Percentiles rank a stretch among this genome's conserved stretches.
phyloP scores from a whole-genome alignment of 2,888 invertebrate genomes.

The Agonopterix alstromeriana region DNA sequence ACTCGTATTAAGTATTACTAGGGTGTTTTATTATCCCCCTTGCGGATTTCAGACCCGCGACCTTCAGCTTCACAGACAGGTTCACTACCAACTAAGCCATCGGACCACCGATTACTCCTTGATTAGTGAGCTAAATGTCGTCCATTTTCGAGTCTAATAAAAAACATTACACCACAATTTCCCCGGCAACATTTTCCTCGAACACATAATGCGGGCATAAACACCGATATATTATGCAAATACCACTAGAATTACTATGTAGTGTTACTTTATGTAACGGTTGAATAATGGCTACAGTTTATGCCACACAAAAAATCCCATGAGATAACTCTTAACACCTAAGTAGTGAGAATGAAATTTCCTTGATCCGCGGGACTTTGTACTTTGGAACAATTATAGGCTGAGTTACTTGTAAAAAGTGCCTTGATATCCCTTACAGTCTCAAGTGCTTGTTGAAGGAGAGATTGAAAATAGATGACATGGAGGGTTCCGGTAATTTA shows the following conservation, averaged over 20 bases:
- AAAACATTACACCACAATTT: background rate
- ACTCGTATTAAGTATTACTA: too few species aligned
- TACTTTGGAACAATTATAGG: background rate
- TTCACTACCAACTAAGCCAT: too few species aligned
- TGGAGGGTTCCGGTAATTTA: too few species aligned
- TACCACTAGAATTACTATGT: conserved; percentile 7
- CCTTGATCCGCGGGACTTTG: too few species aligned
- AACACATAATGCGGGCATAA: conserved; percentile 10
- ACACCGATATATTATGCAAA: conserved; percentile 15
- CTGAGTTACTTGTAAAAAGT: conserved; percentile 3
- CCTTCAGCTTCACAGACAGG: too few species aligned
- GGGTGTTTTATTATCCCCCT: too few species aligned
- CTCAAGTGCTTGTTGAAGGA: background rate
- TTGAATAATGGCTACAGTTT: conserved; percentile 10
- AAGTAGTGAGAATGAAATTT: too few species aligned
- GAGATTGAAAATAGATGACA: too few species aligned
- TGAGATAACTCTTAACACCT: too few species aligned
- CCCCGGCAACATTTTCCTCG: conserved; percentile 6
- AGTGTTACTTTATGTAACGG: conserved; percentile 5
- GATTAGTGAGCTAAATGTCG: too few species aligned
- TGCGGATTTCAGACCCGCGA: too few species aligned
- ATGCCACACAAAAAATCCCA: background rate
- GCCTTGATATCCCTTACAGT: background rate
- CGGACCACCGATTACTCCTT: too few species aligned
- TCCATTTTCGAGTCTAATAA: conserved; percentile 1